Conservation (phyloP, 1,140 invertebrate genomes). For the Drosophila mauritiana region DNA sequence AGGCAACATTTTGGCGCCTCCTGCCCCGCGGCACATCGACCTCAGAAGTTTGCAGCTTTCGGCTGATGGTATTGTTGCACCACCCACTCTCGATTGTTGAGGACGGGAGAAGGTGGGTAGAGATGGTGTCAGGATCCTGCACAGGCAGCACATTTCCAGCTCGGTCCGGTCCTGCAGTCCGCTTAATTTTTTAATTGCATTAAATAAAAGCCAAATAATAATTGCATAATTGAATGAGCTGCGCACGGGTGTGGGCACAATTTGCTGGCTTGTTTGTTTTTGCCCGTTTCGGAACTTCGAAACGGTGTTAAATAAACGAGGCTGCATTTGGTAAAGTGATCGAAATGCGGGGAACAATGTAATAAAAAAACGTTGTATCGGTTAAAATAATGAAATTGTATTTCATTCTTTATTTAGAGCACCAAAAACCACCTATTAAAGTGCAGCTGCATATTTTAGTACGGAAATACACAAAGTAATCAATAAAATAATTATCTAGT, state of each 20-base stretch:
- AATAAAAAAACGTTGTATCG: neutral
- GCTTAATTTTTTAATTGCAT: slow-evolving; percentile 71
- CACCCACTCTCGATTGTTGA: slow-evolving; percentile 1
- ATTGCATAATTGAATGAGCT: slow-evolving; percentile 56
- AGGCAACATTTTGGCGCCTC: slow-evolving; percentile 53
- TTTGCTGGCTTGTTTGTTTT: neutral
- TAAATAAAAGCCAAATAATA: slow-evolving; percentile 57
- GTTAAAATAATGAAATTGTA: too few relatives aligned
- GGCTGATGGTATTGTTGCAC: slow-evolving; percentile 53
- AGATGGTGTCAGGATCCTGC: slow-evolving; percentile 13
- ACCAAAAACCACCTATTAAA: too few relatives aligned
- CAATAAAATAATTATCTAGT: neutral
- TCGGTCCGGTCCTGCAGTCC: slow-evolving; percentile 9
- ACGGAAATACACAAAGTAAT: neutral
- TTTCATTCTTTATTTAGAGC: neutral
- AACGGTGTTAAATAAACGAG: slow-evolving; percentile 34
- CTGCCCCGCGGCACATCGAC: neutral
- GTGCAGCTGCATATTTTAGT: too few relatives aligned
- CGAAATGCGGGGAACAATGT: too few relatives aligned
- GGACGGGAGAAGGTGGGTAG: neutral
- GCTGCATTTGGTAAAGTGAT: slow-evolving; percentile 6
- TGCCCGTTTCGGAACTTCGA: neutral
- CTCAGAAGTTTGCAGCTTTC: slow-evolving; percentile 16
- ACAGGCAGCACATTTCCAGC: slow-evolving; percentile 41
- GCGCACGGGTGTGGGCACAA: neutral